These are phyloP conservation scores for Acromyrmex heyeri DNA, from an alignment of 1,140 invertebrate species.

Conservation along the genomic window DNA sequence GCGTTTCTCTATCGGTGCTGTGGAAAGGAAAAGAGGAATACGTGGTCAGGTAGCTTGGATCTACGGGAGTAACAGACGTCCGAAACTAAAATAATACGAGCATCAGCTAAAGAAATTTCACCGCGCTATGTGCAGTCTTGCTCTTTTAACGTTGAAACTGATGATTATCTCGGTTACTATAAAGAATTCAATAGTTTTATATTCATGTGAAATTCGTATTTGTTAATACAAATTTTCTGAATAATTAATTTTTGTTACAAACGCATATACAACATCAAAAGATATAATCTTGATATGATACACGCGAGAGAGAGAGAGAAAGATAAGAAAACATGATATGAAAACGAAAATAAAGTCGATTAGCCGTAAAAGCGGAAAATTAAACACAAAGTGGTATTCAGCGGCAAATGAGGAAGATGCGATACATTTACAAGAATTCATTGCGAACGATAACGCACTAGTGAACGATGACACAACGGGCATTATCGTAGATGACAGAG, in stretches of 20 bases:
- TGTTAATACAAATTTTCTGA: background rate
- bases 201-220: background rate
- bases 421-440: constrained; percentile 68
- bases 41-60: constrained; percentile 43
- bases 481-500: constrained; percentile 83
- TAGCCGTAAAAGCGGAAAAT: background rate
- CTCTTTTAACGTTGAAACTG: background rate
- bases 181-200: background rate
- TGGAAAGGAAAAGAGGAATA: constrained; percentile 76
- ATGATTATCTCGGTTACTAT: background rate
- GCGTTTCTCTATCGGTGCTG: constrained; percentile 72
- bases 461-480: constrained; percentile 82
- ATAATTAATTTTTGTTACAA: background rate
- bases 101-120: constrained; percentile 40
- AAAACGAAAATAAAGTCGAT: background rate
- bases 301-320: too few relatives aligned
- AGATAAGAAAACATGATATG: background rate
- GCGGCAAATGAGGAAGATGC: constrained; percentile 51
- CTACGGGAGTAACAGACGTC: constrained; percentile 32
- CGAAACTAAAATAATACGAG: constrained; percentile 55
- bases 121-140: background rate
- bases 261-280: background rate
- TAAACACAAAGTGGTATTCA: background rate
- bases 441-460: constrained; percentile 75
- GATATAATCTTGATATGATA: background rate